Evolutionary conservation across 2,113 vertebrate genomes (phyloP), one percentile per base, ranked within the genome.

Genomic region (Poicephalus meyeri): DNA sequence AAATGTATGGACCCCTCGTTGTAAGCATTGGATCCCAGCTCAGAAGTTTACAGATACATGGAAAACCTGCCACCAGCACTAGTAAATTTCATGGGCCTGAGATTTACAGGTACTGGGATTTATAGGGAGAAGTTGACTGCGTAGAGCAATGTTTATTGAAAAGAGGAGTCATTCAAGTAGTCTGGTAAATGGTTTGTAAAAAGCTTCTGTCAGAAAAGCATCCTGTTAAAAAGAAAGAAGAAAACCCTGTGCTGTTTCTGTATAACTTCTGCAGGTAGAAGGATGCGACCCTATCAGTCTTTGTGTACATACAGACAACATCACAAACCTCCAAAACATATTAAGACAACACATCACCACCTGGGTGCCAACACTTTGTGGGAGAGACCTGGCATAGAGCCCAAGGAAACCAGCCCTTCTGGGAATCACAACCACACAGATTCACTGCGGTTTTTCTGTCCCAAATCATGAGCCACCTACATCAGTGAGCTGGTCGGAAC

Each of bases 261-360:
- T 81, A 2, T 47, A 80, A 84, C 29, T 68, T 78, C 44, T 86
- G 26, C 28, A 37, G 84, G 56, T 1, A 73, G 71, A 16, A 88
- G 70, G 37, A 85, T 29, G 39, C 23, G 77, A 88, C 81, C 21
- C 68, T 77, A 24, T 37, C n/a, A 25, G 56, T 66, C 21, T 73
- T 71, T 35, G 37, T 11, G 14, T 29, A 41, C 1, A 15, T 33
- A 89, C 65, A 91, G 80, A 89, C 83, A 89, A 80, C 85, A 79
- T 14, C 61, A 95, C 80, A 81, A 80, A 78, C 64, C 14, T 50
- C 7, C 4, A 39, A 63, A 39, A 79, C 68, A 35, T 41, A 55
- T 16, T 14, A 37, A 73, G 89, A 91, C 92, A 86, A 76, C 61
- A 92, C 92, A 92, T 41, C 70, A 72, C 23, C 77, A 81, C 55